phyloP scores from a whole-genome alignment of 1,140 invertebrate genomes.

The Oncopeltus fasciatus region DNA sequence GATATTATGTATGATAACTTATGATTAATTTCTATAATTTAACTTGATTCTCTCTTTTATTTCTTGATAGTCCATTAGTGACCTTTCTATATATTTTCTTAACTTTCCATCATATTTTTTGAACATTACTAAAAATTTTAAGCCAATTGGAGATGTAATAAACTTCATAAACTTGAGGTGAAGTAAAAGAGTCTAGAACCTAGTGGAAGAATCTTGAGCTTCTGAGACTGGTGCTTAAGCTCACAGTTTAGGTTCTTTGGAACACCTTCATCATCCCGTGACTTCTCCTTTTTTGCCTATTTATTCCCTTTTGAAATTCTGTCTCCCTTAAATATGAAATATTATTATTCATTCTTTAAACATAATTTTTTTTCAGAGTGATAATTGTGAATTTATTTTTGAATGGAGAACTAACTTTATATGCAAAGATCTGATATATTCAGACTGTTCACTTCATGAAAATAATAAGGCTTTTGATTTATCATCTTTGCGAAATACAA shows the following conservation, averaged over 20 bases:
- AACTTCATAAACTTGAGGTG: too few relatives aligned
- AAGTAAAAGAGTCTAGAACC: background rate
- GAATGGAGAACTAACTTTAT: background rate
- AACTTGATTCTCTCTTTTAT: too few relatives aligned
- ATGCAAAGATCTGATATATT: background rate
- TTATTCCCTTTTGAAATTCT: background rate
- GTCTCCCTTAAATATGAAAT: too few relatives aligned
- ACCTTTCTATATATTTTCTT: too few relatives aligned
- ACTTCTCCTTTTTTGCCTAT: background rate
- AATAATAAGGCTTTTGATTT: background rate
- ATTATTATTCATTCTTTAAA: background rate
- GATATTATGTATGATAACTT: too few relatives aligned
- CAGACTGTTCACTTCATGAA: background rate
- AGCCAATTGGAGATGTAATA: too few relatives aligned
- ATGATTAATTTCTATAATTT: too few relatives aligned
- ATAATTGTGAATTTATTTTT: background rate
- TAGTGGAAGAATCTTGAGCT: background rate
- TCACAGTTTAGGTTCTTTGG: background rate
- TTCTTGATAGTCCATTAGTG: too few relatives aligned
- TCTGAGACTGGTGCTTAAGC: background rate
- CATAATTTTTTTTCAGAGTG: background rate
- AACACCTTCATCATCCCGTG: background rate
- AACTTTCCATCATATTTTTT: too few relatives aligned
- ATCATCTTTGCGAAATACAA: background rate
- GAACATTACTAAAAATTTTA: too few relatives aligned